Evolutionary conservation across 2,888 invertebrate species (phyloP).

Genomic region (Pristionchus maxplancki): DNA sequence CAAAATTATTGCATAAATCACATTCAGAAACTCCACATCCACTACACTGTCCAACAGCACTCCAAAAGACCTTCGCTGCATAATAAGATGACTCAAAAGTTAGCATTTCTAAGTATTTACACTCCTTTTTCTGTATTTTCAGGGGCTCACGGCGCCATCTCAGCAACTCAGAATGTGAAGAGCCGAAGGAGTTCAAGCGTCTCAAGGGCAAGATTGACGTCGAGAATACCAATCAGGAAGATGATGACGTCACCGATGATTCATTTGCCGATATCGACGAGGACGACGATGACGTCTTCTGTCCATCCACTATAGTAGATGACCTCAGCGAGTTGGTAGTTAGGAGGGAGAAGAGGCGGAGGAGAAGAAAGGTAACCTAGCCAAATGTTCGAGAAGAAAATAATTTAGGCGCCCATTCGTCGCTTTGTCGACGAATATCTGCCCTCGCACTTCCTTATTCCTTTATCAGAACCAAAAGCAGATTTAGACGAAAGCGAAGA

Average conservation of each 20-base stretch:
- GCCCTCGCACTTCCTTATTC: too few relatives aligned
- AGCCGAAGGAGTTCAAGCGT: too few relatives aligned
- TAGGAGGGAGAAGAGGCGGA: not conserved
- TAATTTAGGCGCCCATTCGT: not conserved
- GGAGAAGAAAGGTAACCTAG: too few relatives aligned
- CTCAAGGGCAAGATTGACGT: too few relatives aligned
- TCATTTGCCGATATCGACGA: too few relatives aligned
- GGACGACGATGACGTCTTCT: not conserved
- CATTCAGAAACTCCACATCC: not conserved
- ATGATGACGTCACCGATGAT: not conserved
- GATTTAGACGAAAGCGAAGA: too few relatives aligned
- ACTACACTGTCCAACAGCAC: not conserved
- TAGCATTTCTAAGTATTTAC: not conserved
- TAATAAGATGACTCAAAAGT: not conserved
- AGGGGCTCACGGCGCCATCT: too few relatives aligned
- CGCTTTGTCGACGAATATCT: slow-evolving; percentile 19
- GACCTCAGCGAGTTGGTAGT: not conserved
- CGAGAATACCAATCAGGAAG: too few relatives aligned
- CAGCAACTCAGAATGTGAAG: too few relatives aligned
- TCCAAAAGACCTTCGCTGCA: not conserved
- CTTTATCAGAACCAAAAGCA: too few relatives aligned
- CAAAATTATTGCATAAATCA: not conserved
- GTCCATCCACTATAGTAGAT: not conserved
- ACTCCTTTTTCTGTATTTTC: too few relatives aligned
- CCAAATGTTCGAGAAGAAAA: too few relatives aligned